A percentile compares a stretch with the other conserved stretches of the same genome.
phyloP scores from a whole-genome alignment of 92 coral and sea anemone species.

The Parazoanthus swiftii region DNA sequence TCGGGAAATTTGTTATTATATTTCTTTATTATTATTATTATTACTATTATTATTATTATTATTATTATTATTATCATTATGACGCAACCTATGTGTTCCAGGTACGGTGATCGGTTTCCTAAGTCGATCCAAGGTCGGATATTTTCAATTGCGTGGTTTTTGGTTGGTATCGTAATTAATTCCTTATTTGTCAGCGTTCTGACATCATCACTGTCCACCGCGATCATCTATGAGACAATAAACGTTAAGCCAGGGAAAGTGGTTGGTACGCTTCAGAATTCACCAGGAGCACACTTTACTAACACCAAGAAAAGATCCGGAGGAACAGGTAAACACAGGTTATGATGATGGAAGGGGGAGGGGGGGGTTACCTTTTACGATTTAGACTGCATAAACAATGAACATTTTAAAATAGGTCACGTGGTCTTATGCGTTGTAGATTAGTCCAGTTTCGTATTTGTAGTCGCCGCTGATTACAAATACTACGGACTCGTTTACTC shows the following conservation, averaged over 20 bases:
- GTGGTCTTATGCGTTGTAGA: too few relatives aligned
- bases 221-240: background rate
- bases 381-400: too few relatives aligned
- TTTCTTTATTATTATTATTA: background rate
- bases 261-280: background rate
- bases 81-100: background rate
- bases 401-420: too few relatives aligned
- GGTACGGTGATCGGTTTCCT: constrained; percentile 13
- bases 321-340: background rate
- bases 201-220: background rate
- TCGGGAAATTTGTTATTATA: too few relatives aligned
- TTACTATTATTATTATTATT: too few relatives aligned
- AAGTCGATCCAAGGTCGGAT: background rate
- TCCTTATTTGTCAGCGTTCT: background rate
- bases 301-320: background rate
- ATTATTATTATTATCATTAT: too few relatives aligned
- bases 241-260: constrained; percentile 2
- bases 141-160: constrained; percentile 4
- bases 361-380: too few relatives aligned
- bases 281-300: background rate
- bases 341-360: background rate
- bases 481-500: too few relatives aligned
- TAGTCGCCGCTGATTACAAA: too few relatives aligned
- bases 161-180: background rate
- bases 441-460: too few relatives aligned